Conservation (phyloP, 2,113 vertebrate genomes). For the Cromileptes altivelis region DNA sequence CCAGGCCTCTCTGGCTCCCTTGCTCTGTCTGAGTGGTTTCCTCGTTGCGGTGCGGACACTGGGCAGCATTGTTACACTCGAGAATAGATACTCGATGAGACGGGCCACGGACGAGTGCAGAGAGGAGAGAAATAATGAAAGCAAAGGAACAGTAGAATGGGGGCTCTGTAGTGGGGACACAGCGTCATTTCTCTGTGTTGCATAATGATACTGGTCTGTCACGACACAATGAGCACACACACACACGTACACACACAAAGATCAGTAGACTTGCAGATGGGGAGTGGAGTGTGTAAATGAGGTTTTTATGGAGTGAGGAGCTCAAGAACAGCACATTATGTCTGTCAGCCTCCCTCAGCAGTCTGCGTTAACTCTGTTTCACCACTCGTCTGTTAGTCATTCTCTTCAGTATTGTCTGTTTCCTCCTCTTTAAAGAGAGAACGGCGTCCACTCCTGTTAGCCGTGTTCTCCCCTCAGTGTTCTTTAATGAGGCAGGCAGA, state of each 20-base stretch:
- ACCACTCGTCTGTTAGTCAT: slow-evolving; percentile 3
- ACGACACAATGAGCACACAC: slow-evolving; percentile 52
- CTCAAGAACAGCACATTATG: slow-evolving; percentile 56
- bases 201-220: slow-evolving; percentile 70
- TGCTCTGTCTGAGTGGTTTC: slow-evolving; percentile 25
- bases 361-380: slow-evolving; percentile 7
- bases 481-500: slow-evolving; percentile 9
- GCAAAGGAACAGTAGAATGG: slow-evolving; percentile 63
- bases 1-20: slow-evolving; percentile 39
- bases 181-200: slow-evolving; percentile 62
- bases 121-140: slow-evolving; percentile 48
- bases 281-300: slow-evolving; percentile 66
- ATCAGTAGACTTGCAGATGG: slow-evolving; percentile 55
- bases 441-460: not conserved
- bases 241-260: slow-evolving; percentile 30
- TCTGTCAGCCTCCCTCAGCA: slow-evolving; percentile 28
- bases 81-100: slow-evolving; percentile 59
- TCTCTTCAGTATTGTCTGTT: not conserved
- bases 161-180: slow-evolving; percentile 66
- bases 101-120: slow-evolving; percentile 20
- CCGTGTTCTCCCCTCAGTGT: not conserved
- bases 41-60: slow-evolving; percentile 57
- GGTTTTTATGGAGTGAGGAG: slow-evolving; percentile 69
- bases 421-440: slow-evolving; percentile 3
- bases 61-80: slow-evolving; percentile 65